These are phyloP conservation scores for Biston stratarius DNA, from an alignment of 2,888 invertebrate genomes.

Conservation along the genomic window DNA sequence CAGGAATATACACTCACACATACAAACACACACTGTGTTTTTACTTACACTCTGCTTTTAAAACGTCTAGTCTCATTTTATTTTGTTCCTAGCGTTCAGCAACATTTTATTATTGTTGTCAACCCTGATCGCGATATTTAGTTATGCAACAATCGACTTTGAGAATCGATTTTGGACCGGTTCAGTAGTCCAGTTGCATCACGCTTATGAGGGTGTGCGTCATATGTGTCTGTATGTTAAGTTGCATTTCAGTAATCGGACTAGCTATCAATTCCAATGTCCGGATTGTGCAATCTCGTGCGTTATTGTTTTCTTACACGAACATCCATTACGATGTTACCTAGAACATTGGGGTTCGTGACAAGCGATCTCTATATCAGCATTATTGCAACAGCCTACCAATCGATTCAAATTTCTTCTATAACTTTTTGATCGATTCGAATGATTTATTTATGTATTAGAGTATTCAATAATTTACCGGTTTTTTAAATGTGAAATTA, in stretches of 20 bases:
- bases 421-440: too few relatives aligned
- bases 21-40: too few relatives aligned
- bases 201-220: constrained; percentile 50
- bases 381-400: too few relatives aligned
- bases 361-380: not conserved
- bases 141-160: constrained; percentile 55
- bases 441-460: too few relatives aligned
- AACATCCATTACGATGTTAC: constrained; percentile 2
- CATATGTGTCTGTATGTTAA: constrained; percentile 12
- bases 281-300: constrained; percentile 37
- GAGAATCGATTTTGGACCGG: constrained; percentile 57
- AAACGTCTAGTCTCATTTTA: not conserved
- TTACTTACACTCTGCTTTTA: not conserved
- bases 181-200: constrained; percentile 62
- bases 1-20: too few relatives aligned
- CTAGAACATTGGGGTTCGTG: not conserved
- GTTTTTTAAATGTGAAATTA: too few relatives aligned
- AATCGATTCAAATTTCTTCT: too few relatives aligned
- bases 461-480: too few relatives aligned
- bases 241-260: constrained; percentile 39
- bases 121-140: constrained; percentile 42
- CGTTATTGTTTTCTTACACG: constrained; percentile 35
- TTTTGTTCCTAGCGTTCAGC: not conserved
- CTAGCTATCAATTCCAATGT: constrained; percentile 50
- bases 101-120: not conserved